Base-by-base conservation (phyloP, 2,888 invertebrate genomes). In the Folsomia manolachei region DNA sequence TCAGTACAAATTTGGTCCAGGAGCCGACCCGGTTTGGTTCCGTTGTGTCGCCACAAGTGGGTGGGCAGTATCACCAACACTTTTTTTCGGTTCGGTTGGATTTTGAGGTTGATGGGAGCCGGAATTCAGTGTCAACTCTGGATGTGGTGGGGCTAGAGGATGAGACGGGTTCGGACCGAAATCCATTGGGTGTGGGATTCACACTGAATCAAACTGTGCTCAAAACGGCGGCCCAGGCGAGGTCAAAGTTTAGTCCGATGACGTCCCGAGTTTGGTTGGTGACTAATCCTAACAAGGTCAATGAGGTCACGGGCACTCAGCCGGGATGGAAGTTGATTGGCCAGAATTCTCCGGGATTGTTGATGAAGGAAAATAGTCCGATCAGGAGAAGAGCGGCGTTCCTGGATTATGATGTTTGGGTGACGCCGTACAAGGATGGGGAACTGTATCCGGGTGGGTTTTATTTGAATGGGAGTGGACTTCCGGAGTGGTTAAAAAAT, bases 1-100 rank as follows among this genome's bases (percentile, higher is more conserved):
- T 77, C 2, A 75, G 70, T 27, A 65, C 64, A 0, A 71, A 71
- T 51, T n/a, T 75, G 56, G 7, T 61, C 1, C 74, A 72, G 0
- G 25, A 18, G 1, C 26, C 70, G 39, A 39, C 39, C 39, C 4
- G 39, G 39, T 39, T n/a, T 25, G 70, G 70, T 4, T 21, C 73
- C 1, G 19, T 56, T 0, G 56, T 70, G 2, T 63, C 60, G 1
- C 70, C 70, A 0, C 66, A 73, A 21, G 19, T 71, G 1, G 60
- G 56, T 52, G 67, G 51, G 7, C 52, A 52, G 1, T 73, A 68
- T 27, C 73, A 73, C 27, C 73, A 73, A 27, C 73, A 73, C 39
- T 63, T 73, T 21, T 63, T 73, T 51, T 25, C 27, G n/a, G 18
- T 63, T 18, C 27, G 73, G 1, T 9, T 73, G 1, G 73, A 73